Evolutionary conservation across 2,113 vertebrate genomes (phyloP), one percentile per base, ranked within the genome.

Genomic region (Ariopsis seemanni): DNA sequence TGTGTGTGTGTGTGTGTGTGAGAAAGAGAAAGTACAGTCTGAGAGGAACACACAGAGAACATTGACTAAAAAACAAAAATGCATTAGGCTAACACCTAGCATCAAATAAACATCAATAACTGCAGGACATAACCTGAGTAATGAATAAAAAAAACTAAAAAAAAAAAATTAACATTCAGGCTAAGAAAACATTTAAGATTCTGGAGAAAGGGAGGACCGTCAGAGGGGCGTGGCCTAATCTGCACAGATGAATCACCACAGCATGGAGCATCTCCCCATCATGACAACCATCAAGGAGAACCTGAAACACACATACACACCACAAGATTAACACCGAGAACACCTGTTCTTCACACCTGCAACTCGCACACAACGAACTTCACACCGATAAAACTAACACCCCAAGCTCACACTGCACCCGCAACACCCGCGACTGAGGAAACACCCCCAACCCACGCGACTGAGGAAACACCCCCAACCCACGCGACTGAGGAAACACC

Each of bases 101-200:
- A 69, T 84, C 52, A 85, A 85, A 75, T 57, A 48, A 75, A 60
- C 71, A 75, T 57, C 20, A 25, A 57, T 60, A 60, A 74, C 84
- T 75, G 69, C 84, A 85, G 84, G 25, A 48, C 53, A n/a, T 72
- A 27, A 58, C 67, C 52, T 42, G 18, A 20, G 18, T 10, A 85
- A 85, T 11, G 8, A 7, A 72, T 52, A 74, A 83, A 62, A 83
- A 42, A 42, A 42, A 4, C 3, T n/a, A 17, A 65, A 52, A 71
- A 69, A 11, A 57, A 34, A 71, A 53, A 55, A 30, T 22, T 11
- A 69, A 85, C 84, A 85, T 48, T 34, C 69, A 57, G 63, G 53
- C 12, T 58, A 42, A 58, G 53, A 58, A 57, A 72, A 75, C n/a
- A 48, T 14, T 85, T 60, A 72, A 57, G 30, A 74, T 85, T 34